A percentile compares a stretch with the other conserved stretches of the same genome.
These are phyloP conservation scores for Erannis defoliaria DNA, from an alignment of 2,888 invertebrate species.

Conservation along the genomic window DNA sequence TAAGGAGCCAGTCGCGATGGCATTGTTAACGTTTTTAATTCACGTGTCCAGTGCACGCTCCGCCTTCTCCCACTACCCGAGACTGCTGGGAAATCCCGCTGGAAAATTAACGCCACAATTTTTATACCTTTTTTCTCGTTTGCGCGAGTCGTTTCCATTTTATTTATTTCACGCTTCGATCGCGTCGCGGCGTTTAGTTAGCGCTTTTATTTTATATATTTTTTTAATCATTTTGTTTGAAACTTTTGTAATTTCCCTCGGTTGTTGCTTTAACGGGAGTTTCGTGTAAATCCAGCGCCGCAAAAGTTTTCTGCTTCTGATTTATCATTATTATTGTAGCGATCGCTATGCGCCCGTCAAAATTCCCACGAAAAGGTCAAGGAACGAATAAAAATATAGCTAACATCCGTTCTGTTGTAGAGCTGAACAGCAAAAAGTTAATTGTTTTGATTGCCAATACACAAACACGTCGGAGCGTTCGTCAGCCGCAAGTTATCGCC, in stretches of 20 bases:
- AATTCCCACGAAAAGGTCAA: slow-evolving; percentile 59
- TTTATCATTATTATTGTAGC: slow-evolving; percentile 37
- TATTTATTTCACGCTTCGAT: slow-evolving; percentile 83
- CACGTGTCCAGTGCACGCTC: slow-evolving; percentile 84
- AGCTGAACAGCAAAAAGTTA: slow-evolving; percentile 80
- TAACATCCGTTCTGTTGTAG: slow-evolving; percentile 68
- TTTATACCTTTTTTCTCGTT: slow-evolving; percentile 74
- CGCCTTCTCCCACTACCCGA: slow-evolving; percentile 64
- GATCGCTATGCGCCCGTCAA: slow-evolving; percentile 43
- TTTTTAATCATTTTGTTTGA: slow-evolving; percentile 65
- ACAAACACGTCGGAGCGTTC: slow-evolving; percentile 78
- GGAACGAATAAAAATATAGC: slow-evolving; percentile 54
- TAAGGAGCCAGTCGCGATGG: slow-evolving; percentile 76
- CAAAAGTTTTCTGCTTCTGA: slow-evolving; percentile 31
- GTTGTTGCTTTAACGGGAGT: slow-evolving; percentile 45
- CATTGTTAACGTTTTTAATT: slow-evolving; percentile 85
- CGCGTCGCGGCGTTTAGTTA: slow-evolving; percentile 75
- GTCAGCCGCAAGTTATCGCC: slow-evolving; percentile 81
- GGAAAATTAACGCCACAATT: slow-evolving; percentile 84
- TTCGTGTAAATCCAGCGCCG: slow-evolving; percentile 33
- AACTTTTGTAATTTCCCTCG: slow-evolving; percentile 62
- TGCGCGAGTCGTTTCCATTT: slow-evolving; percentile 76
- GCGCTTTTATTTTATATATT: slow-evolving; percentile 59
- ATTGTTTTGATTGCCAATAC: slow-evolving; percentile 85
- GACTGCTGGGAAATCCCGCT: slow-evolving; percentile 84